Base-by-base conservation (phyloP, 2,888 invertebrate genomes). In the Caenorhabditis plicata region DNA sequence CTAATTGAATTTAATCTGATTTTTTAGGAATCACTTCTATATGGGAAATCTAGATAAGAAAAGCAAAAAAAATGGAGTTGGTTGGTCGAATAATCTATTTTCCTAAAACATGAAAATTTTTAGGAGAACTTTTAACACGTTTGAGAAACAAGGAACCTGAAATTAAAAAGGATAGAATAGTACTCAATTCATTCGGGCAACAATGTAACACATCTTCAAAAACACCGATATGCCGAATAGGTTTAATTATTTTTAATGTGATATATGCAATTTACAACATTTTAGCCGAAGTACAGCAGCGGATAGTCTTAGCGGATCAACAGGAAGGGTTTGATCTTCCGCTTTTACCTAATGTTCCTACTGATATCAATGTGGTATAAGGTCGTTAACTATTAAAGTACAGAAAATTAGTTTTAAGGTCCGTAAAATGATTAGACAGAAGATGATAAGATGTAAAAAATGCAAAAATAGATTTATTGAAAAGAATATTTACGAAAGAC, bases 401-500 rank as follows among this genome's bases (percentile, higher is more conserved):
- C n/a, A n/a, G n/a, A n/a, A n/a, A n/a, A n/a, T n/a, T n/a, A n/a
- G n/a, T n/a, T n/a, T n/a, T n/a, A n/a, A n/a, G n/a, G n/a, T 49
- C 4, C 40, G 61, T 19, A 38, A 49, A 15, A 31, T 50, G 45
- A 45, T 61, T 35, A 41, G 60, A 1, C 48, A 70, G 27, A 80
- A 75, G 44, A 81, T 80, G 80, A 57, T 74, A 11, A 44, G 80
- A 17, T 80, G 80, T 49, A 71, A 69, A 48, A 53, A 48, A 31
- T 80, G 80, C 45, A 73, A 73, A 22, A 80, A 75, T 64, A 73
- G 80, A 1, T 80, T 78, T 44, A 54, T 72, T 15, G 80, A 81
- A 33, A 68, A 71, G 38, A 71, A 76, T 42, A 36, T 81, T 1
- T 72, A 76, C 32, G 81, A 80, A 43, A 46, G 77, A 17, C 80